Conservation (phyloP, 2,888 invertebrate species). For the Yponomeuta cagnagella region DNA sequence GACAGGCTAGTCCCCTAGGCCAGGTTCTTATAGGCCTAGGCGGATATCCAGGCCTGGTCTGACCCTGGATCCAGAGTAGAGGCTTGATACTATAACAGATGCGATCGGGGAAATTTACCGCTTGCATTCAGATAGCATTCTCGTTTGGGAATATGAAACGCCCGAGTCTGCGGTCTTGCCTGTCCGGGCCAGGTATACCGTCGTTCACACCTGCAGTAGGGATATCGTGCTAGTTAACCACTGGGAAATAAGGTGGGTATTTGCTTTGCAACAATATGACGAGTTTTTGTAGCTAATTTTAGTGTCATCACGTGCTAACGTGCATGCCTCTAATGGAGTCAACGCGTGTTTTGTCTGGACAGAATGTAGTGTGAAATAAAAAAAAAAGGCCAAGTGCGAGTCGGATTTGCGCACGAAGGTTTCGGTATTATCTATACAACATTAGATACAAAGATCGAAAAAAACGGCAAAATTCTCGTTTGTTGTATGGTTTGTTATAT, state of each 20-base stretch:
- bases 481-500: too few species aligned
- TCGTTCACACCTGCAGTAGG: background rate
- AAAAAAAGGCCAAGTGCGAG: too few species aligned
- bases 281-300: background rate
- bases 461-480: too few species aligned
- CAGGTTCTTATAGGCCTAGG: too few species aligned
- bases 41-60: background rate
- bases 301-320: too few species aligned
- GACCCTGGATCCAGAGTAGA: background rate
- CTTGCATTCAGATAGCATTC: background rate
- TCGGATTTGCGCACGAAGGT: too few species aligned
- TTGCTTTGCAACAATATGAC: background rate
- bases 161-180: background rate
- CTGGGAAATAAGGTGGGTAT: background rate
- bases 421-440: too few species aligned
- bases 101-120: background rate
- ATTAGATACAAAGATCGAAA: too few species aligned
- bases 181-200: background rate
- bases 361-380: too few species aligned
- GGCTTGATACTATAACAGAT: background rate
- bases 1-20: too few species aligned
- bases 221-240: background rate
- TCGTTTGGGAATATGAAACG: constrained; percentile 11
- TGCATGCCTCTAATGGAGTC: too few species aligned
- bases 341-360: too few species aligned